Percentiles rank a stretch among this genome's conserved stretches.
phyloP scores from a whole-genome alignment of 2,888 invertebrate species.

The Lottia scabra region DNA sequence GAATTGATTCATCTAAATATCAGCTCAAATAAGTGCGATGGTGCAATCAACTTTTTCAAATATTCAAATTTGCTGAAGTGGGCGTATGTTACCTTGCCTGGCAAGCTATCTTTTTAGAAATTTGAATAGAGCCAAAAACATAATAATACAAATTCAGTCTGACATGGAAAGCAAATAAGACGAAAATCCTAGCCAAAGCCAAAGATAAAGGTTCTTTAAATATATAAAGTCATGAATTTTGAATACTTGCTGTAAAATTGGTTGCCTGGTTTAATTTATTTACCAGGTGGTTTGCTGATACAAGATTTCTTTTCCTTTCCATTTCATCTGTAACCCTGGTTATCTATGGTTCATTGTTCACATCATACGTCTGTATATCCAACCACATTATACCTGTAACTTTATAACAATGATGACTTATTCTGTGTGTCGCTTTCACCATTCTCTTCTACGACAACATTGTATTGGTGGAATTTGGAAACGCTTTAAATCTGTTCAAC shows the following conservation, averaged over 20 bases:
- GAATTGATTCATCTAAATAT: no score
- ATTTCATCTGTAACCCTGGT: constrained; percentile 25
- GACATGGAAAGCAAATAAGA: background rate
- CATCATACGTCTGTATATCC: background rate
- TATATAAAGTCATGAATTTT: background rate
- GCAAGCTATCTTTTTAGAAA: no score
- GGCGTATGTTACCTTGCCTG: no score
- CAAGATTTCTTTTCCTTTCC: constrained; percentile 39
- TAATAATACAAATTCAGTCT: background rate
- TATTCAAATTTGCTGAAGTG: no score
- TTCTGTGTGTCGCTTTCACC: constrained; percentile 44
- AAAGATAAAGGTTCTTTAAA: no score
- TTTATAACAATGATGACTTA: constrained; percentile 28
- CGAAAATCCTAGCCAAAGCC: background rate
- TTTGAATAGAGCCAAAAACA: no score
- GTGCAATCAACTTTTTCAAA: no score
- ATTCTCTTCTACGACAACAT: constrained; percentile 25
- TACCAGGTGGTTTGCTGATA: constrained; percentile 40
- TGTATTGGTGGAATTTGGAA: background rate
- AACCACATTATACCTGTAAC: background rate
- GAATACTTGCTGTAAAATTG: background rate
- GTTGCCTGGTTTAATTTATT: constrained; percentile 18
- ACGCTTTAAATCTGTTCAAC: no score
- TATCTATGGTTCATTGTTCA: background rate
- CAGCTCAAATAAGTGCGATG: no score